Evolutionary conservation across 37 sponge, comb jelly and placozoan genomes (phyloP).

Genomic region (Tethya wilhelma): DNA sequence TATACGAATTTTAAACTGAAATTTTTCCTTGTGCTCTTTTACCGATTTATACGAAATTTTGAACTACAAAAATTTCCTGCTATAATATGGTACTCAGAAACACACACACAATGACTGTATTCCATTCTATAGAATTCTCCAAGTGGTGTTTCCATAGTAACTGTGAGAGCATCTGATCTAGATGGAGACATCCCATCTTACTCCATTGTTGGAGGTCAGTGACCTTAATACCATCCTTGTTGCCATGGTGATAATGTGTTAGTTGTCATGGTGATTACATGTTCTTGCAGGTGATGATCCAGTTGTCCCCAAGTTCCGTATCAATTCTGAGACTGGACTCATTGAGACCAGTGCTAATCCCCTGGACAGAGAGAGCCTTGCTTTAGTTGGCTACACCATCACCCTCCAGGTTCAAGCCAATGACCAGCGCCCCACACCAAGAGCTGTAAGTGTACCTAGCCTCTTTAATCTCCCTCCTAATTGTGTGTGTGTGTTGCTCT

Average conservation of each 20-base stretch:
- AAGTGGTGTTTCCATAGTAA: slow-evolving; percentile 20
- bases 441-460: neutral
- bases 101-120: too few species aligned
- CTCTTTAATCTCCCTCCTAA: too few species aligned
- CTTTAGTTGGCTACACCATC: neutral
- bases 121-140: neutral
- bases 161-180: slow-evolving; percentile 13
- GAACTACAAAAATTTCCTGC: too few species aligned
- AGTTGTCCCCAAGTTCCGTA: slow-evolving; percentile 8
- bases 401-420: slow-evolving; percentile 18
- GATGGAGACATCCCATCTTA: neutral
- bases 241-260: neutral
- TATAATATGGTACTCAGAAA: too few species aligned
- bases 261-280: neutral
- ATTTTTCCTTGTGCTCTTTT: too few species aligned
- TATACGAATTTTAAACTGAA: too few species aligned
- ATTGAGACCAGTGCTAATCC: slow-evolving; percentile 17
- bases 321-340: slow-evolving; percentile 18
- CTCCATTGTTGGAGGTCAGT: slow-evolving; percentile 15
- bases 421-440: too few species aligned
- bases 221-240: too few species aligned
- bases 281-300: slow-evolving; percentile 19
- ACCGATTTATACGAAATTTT: too few species aligned
- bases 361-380: slow-evolving; percentile 26
- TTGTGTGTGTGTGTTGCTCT: too few species aligned